These are phyloP conservation scores for Rhamphomyia laevipes DNA, from an alignment of 2,888 invertebrate genomes.

Conservation along the genomic window DNA sequence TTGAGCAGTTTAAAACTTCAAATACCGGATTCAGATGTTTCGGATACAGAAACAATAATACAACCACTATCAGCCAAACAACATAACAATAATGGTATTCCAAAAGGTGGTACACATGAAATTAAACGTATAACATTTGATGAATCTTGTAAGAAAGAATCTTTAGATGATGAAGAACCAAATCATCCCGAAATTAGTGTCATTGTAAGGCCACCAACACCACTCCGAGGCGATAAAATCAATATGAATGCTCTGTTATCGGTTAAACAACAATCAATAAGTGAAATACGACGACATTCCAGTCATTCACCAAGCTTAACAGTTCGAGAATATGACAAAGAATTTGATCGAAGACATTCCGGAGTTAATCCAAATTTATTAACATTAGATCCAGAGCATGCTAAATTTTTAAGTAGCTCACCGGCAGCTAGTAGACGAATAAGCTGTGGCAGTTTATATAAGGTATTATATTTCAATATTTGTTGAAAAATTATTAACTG, in stretches of 20 bases:
- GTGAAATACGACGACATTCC: conserved; percentile 38
- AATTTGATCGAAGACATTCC: conserved; percentile 37
- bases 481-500: conserved; percentile 5
- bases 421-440: conserved; percentile 80
- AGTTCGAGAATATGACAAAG: conserved; percentile 40
- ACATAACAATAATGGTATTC: background rate
- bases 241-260: conserved; percentile 36
- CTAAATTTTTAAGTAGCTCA: conserved; percentile 56
- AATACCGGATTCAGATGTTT: conserved; percentile 17
- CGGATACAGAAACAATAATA: conserved; percentile 15
- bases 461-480: conserved; percentile 34
- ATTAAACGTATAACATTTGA: conserved; percentile 39
- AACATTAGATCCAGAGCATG: conserved; percentile 50
- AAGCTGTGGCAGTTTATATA: conserved; percentile 81
- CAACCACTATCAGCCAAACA: conserved; percentile 2
- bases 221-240: conserved; percentile 49
- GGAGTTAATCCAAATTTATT: conserved; percentile 49
- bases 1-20: conserved; percentile 12
- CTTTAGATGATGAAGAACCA: conserved; percentile 38
- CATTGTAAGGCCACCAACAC: conserved; percentile 64
- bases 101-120: conserved; percentile 22
- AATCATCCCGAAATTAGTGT: conserved; percentile 55
- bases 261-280: conserved; percentile 23
- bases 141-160: conserved; percentile 39
- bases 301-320: conserved; percentile 38